Base-by-base conservation (phyloP, 2,888 invertebrate species). In the Zygaena filipendulae region DNA sequence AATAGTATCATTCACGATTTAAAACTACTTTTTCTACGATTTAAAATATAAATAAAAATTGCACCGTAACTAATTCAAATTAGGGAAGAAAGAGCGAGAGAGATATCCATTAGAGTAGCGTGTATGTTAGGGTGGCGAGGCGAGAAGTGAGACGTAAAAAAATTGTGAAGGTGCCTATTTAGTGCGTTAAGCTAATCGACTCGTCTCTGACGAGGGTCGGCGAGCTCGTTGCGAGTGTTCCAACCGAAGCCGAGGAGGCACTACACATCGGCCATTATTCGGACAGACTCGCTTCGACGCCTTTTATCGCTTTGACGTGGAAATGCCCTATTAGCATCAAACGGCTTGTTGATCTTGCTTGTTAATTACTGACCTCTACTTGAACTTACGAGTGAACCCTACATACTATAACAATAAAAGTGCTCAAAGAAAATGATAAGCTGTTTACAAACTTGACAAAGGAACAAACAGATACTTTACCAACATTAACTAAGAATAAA, bases 261-360 rank as follows among this genome's bases (percentile, higher is more conserved):
- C 59, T 63, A 67, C 59, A 59, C 64, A 66, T 56, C 58, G 59
- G 49, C 69, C 67, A 71, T 75, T 74, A 75, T 74, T 68, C 69
- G 68, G 71, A 68, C 70, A 71, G 72, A 63, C 67, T 59, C 70
- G 72, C 68, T 69, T 62, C 52, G 52, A 70, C 72, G 71, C 72
- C 68, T 71, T 67, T 69, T 62, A 68, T 69, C 68, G 64, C 69
- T 75, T 75, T 77, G 72, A 75, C 74, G 71, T 69, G 56, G 66
- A 70, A 68, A 64, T 61, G 62, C 57, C 67, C 71, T 72, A 77
- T 75, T 77, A 79, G 66, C 69, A 70, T 69, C 55, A 63, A 64
- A 63, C 59, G 59, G 66, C 70, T 70, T 64, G 72, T 75, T 71
- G 71, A 75, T 74, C 75, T 61, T 64, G 55, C 51, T 58, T 52